Evolutionary conservation across 2,797 vertebrate genomes (phyloP).

Genomic region (Stomatorhinus walkeri): DNA sequence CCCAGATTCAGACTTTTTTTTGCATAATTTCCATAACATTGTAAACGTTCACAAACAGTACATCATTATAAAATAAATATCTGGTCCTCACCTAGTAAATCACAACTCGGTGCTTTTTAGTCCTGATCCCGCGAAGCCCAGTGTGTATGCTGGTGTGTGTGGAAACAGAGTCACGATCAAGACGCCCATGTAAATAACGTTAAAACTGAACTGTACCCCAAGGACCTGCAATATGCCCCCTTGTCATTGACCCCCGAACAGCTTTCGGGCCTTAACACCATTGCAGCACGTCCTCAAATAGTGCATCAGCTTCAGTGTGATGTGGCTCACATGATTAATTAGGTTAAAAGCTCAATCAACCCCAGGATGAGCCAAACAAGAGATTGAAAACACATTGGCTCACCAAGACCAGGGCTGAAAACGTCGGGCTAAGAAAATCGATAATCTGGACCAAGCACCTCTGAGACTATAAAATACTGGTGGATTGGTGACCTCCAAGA

Average conservation of each 20-base stretch:
- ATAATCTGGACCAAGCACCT: background rate
- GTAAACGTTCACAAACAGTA: background rate
- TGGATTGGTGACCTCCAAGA: constrained; percentile 11
- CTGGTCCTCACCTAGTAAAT: background rate
- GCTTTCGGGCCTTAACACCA: background rate
- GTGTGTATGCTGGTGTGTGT: background rate
- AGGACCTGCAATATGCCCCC: background rate
- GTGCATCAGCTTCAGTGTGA: background rate
- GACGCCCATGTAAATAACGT: background rate
- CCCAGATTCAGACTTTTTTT: background rate
- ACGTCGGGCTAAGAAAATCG: background rate
- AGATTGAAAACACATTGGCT: background rate
- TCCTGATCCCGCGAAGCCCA: background rate
- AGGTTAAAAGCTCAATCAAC: background rate
- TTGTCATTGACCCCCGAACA: background rate
- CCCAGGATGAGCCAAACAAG: background rate
- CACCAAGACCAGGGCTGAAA: background rate
- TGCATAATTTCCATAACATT: constrained; percentile 9
- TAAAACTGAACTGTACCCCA: background rate
- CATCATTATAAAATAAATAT: constrained; percentile 1
- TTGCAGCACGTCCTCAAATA: background rate
- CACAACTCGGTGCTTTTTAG: background rate
- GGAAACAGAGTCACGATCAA: background rate
- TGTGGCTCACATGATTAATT: background rate
- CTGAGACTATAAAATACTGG: background rate